Evolutionary conservation across 2,797 vertebrate species (phyloP).

Genomic region (Molossus alvarezi): DNA sequence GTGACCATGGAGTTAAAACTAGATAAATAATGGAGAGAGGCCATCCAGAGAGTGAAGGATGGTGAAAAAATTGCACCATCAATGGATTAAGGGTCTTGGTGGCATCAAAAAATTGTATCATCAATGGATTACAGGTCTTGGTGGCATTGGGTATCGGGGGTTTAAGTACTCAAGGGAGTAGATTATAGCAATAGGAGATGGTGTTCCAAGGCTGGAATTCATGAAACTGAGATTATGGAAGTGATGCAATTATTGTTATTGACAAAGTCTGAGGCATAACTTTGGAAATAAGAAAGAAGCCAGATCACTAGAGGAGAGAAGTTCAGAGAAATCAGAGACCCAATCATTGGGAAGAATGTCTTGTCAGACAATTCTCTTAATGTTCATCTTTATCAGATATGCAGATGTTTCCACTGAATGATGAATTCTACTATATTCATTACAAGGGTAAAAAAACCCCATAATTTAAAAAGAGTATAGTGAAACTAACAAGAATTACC

Average conservation of each 20-base stretch:
- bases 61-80: not conserved
- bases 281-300: not conserved
- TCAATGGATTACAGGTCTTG: not conserved
- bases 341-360: not conserved
- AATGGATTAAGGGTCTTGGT: not conserved
- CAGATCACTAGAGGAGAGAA: not conserved
- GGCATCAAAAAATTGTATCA: not conserved
- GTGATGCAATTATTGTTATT: not conserved
- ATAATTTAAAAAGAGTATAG: conserved; percentile 25
- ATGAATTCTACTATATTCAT: conserved; percentile 2
- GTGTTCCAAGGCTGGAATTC: not conserved
- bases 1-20: not conserved
- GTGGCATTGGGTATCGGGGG: not conserved
- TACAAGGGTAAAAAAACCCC: conserved; percentile 8
- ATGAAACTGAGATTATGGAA: not conserved
- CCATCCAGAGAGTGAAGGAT: not conserved
- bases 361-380: not conserved
- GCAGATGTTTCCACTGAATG: not conserved
- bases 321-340: not conserved
- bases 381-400: conserved; percentile 3
- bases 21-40: not conserved
- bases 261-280: not conserved
- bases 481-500: not conserved
- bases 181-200: not conserved
- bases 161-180: not conserved